These are phyloP conservation scores for Ctenopoma kingsleyae DNA, from an alignment of 2,797 vertebrate species.

Conservation along the genomic window DNA sequence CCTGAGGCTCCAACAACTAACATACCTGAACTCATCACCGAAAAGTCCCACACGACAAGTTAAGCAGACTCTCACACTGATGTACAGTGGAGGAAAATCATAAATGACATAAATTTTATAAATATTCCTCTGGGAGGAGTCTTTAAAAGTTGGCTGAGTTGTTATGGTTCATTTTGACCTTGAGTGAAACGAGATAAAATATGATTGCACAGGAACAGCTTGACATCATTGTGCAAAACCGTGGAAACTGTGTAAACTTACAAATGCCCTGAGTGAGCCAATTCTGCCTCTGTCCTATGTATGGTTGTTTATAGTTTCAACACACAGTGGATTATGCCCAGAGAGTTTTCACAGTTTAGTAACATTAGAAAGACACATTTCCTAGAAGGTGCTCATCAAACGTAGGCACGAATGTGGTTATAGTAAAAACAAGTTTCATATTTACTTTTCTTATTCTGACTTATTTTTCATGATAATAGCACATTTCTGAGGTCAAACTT, in stretches of 20 bases:
- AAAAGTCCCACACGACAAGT: constrained; percentile 52
- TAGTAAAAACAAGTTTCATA: constrained; percentile 20
- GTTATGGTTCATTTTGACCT: background rate
- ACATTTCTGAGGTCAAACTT: constrained; percentile 41
- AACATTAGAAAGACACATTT: constrained; percentile 52
- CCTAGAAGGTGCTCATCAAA: constrained; percentile 44
- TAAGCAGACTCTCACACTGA: constrained; percentile 8
- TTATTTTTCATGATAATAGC: constrained; percentile 49
- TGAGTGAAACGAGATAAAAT: background rate
- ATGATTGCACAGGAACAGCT: constrained; percentile 23
- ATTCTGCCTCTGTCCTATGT: constrained; percentile 29
- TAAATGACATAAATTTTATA: background rate
- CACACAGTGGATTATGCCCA: constrained; percentile 23
- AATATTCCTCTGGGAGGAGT: background rate
- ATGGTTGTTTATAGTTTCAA: constrained; percentile 63
- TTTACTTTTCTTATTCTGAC: constrained; percentile 8
- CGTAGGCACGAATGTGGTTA: background rate
- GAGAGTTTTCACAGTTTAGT: constrained; percentile 42
- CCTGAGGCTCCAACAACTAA: constrained; percentile 43
- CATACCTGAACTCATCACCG: constrained; percentile 54
- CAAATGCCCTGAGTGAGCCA: constrained; percentile 61
- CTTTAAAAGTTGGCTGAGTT: background rate
- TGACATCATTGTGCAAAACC: constrained; percentile 32
- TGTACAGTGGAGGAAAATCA: constrained; percentile 5
- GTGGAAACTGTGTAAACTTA: constrained; percentile 41